A percentile compares a stretch with the other conserved stretches of the same genome.
Conservation (phyloP, 1,140 invertebrate genomes). For the Drosophila erecta region DNA sequence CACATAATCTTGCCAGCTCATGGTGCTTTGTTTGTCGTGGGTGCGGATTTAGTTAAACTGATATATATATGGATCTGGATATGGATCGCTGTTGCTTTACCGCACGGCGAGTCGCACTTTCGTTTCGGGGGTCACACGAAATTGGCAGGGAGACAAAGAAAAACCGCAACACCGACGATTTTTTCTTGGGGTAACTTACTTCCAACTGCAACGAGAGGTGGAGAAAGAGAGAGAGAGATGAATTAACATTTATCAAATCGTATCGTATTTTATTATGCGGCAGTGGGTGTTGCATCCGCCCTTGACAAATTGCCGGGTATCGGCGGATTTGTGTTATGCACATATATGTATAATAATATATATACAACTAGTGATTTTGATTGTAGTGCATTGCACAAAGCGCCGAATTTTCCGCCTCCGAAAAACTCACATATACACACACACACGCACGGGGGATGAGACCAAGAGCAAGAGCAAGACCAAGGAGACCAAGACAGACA, state of each 20-base stretch:
- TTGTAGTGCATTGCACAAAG: constrained; percentile 24
- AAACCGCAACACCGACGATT: constrained; percentile 64
- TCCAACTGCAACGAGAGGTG: constrained; percentile 73
- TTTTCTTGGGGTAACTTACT: constrained; percentile 64
- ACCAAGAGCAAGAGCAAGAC: constrained; percentile 49
- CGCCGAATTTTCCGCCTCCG: constrained; percentile 51
- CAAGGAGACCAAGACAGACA: constrained; percentile 59
- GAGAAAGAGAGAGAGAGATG: constrained; percentile 53
- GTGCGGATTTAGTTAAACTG: constrained; percentile 52
- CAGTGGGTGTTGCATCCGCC: constrained; percentile 1
- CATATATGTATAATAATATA: no score
- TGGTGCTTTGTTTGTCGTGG: constrained; percentile 84
- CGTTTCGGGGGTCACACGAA: constrained; percentile 52
- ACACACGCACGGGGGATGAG: constrained; percentile 58
- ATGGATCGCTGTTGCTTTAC: constrained; percentile 50
- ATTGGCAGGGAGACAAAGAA: constrained; percentile 63
- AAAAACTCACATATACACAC: constrained; percentile 62
- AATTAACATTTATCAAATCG: constrained; percentile 44
- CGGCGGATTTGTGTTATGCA: constrained; percentile 1
- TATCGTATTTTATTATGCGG: constrained; percentile 3
- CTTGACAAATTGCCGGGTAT: background rate
- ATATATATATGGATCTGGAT: constrained; percentile 28
- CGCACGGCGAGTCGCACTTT: constrained; percentile 60
- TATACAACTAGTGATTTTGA: background rate
- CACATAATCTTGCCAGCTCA: constrained; percentile 99